A percentile compares a stretch with the other conserved stretches of the same genome.
phyloP scores from a whole-genome alignment of 1,140 invertebrate genomes.

The Bilobella aurantiaca region DNA sequence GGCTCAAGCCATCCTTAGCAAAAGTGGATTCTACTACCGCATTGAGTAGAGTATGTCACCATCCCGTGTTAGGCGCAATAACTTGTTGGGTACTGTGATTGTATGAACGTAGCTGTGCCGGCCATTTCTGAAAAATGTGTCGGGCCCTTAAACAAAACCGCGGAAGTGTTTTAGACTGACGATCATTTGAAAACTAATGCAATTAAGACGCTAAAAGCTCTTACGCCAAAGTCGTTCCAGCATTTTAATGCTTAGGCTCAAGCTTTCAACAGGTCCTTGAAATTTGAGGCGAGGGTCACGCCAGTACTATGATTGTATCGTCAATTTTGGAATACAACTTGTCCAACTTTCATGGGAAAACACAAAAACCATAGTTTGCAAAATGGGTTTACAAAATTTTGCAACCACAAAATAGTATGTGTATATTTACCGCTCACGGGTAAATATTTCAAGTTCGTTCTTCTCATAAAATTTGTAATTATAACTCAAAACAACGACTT shows the following conservation, averaged over 20 bases:
- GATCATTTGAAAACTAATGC: too few species aligned
- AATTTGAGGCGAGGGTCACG: conserved; percentile 71
- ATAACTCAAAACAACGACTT: too few species aligned
- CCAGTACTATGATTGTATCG: conserved; percentile 50
- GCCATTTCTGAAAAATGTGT: background rate
- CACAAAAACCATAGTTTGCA: too few species aligned
- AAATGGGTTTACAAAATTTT: too few species aligned
- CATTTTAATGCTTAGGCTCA: conserved; percentile 80
- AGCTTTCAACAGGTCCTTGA: conserved; percentile 56
- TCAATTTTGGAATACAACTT: background rate
- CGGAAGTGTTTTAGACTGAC: too few species aligned
- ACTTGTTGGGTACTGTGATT: conserved; percentile 85
- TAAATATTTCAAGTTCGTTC: too few species aligned
- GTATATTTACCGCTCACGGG: too few species aligned
- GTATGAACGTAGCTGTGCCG: conserved; percentile 65
- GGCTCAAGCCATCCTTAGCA: too few species aligned
- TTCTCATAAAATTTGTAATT: background rate
- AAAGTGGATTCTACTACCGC: too few species aligned
- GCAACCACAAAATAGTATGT: too few species aligned
- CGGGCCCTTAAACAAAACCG: background rate
- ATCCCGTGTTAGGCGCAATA: conserved; percentile 74
- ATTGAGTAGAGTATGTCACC: conserved; percentile 89
- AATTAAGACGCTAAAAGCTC: background rate
- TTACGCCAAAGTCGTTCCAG: conserved; percentile 83
- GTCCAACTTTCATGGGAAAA: background rate